Percentiles rank a stretch among this genome's conserved stretches.
These are phyloP conservation scores for Agrotis clavis DNA, from an alignment of 2,888 invertebrate genomes.

Conservation along the genomic window DNA sequence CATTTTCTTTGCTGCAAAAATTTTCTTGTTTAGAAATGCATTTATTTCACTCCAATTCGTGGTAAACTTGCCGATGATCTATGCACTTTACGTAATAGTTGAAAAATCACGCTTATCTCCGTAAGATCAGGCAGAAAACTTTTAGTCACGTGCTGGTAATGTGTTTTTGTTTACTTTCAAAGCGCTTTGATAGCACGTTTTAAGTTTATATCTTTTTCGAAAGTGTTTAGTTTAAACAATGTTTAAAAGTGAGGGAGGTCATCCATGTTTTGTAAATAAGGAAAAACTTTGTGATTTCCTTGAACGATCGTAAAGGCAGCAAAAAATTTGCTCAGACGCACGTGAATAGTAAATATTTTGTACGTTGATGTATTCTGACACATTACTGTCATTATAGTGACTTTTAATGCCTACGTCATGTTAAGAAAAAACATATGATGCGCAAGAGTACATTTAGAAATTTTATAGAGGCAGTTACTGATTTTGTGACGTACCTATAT, in stretches of 20 bases:
- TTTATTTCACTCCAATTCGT: background rate
- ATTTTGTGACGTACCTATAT: too few relatives aligned
- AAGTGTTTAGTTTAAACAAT: slow-evolving; percentile 37
- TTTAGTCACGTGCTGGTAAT: background rate
- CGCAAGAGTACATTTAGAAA: too few relatives aligned
- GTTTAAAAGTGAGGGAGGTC: slow-evolving; percentile 46
- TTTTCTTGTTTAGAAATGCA: background rate
- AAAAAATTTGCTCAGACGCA: slow-evolving; percentile 35
- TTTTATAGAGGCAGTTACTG: too few relatives aligned
- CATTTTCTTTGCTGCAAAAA: background rate
- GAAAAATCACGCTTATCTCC: background rate
- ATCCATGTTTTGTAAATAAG: slow-evolving; percentile 66
- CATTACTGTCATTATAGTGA: slow-evolving; percentile 7
- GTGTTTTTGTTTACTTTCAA: slow-evolving; percentile 40
- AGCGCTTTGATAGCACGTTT: slow-evolving; percentile 8
- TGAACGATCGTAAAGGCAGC: slow-evolving; percentile 54
- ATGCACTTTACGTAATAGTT: background rate
- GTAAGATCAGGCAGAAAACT: background rate
- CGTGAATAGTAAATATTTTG: slow-evolving; percentile 41
- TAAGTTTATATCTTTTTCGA: slow-evolving; percentile 34
- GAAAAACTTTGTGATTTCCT: slow-evolving; percentile 61
- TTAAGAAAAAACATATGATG: background rate
- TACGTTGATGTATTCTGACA: slow-evolving; percentile 5
- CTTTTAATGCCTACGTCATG: background rate
- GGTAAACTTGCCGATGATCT: background rate